Evolutionary conservation across 2,797 vertebrate species (phyloP).

Genomic region (Enteromius paludinosus): DNA sequence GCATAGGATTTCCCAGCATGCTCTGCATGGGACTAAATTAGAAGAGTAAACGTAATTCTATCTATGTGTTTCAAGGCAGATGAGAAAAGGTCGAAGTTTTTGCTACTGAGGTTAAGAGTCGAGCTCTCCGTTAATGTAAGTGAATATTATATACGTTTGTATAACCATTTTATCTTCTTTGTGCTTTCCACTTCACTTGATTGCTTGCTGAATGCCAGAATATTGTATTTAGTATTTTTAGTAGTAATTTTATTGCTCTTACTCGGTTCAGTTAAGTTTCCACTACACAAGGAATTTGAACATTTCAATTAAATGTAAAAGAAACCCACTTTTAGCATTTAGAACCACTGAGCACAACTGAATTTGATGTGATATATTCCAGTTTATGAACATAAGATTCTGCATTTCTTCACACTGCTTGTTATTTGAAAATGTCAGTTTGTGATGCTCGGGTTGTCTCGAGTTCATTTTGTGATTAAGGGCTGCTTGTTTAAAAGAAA

Average conservation of each 20-base stretch:
- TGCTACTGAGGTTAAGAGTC: background rate
- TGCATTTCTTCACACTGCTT: background rate
- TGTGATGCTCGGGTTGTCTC: background rate
- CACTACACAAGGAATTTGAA: no score
- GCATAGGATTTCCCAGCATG: background rate
- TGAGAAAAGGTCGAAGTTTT: background rate
- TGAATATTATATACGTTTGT: background rate
- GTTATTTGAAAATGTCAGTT: slow-evolving; percentile 14
- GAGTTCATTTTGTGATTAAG: slow-evolving; percentile 5
- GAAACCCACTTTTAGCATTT: background rate
- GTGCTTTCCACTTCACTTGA: background rate
- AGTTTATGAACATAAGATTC: background rate
- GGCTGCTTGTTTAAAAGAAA: background rate
- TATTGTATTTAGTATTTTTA: background rate
- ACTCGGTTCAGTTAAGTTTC: background rate
- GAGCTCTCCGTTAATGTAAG: background rate
- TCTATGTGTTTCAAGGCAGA: background rate
- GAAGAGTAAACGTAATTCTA: background rate
- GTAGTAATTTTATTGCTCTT: background rate
- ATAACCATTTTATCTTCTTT: no score
- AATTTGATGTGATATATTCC: background rate
- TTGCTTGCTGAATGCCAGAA: background rate
- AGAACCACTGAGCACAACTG: no score
- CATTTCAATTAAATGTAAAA: background rate
- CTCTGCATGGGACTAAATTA: background rate